Evolutionary conservation across 2,797 vertebrate genomes (phyloP).

Genomic region (Sciurus carolinensis): DNA sequence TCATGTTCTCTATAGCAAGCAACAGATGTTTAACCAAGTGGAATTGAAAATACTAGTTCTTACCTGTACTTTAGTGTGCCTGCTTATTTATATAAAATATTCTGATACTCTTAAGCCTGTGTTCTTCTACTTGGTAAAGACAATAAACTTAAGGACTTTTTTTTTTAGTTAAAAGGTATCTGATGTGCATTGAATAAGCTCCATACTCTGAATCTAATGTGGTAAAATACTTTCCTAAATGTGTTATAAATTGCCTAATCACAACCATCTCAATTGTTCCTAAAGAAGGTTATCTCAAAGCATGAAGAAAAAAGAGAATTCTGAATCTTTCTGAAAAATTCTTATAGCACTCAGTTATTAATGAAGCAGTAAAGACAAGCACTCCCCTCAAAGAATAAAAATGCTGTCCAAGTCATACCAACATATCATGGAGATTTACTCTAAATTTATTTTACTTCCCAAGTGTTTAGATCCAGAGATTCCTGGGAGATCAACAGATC

Average conservation of each 20-base stretch:
- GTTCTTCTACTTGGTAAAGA: conserved; percentile 56
- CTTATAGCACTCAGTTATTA: neutral
- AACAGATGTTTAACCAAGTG: conserved; percentile 81
- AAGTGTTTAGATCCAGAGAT: conserved; percentile 45
- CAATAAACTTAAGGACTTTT: conserved; percentile 36
- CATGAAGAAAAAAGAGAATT: conserved; percentile 56
- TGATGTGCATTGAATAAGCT: neutral
- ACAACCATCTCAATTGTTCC: conserved; percentile 28
- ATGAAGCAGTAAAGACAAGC: conserved; percentile 32
- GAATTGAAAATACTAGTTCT: conserved; percentile 75
- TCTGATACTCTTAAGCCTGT: conserved; percentile 58
- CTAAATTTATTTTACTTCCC: conserved; percentile 39
- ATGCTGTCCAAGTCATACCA: conserved; percentile 10
- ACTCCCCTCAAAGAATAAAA: conserved; percentile 17
- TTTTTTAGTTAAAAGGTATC: neutral
- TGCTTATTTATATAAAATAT: conserved; percentile 68
- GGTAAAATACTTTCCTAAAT: conserved; percentile 53
- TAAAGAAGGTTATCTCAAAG: conserved; percentile 20
- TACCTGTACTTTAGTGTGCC: conserved; percentile 72
- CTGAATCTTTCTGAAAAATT: conserved; percentile 43
- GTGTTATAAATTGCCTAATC: conserved; percentile 2
- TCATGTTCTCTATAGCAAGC: conserved; percentile 81
- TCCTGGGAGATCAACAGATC: conserved; percentile 49
- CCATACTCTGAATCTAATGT: neutral
- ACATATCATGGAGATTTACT: conserved; percentile 47